Base-by-base conservation (phyloP, 2,797 vertebrate species). In the Denticeps clupeoides region DNA sequence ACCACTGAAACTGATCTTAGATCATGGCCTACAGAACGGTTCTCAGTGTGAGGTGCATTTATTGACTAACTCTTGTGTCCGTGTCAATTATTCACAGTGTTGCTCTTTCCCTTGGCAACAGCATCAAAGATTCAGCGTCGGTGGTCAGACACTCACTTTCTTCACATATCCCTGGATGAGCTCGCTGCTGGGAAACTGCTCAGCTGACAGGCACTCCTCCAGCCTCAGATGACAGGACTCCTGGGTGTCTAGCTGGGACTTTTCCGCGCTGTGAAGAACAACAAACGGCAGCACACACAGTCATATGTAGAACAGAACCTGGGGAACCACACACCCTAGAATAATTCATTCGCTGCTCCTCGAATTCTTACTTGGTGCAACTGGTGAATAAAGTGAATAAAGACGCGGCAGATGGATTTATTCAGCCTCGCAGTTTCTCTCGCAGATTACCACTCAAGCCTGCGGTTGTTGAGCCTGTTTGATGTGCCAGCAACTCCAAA, bases 151-250 rank as follows among this genome's bases (percentile, higher is more conserved):
- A 68, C 87, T 80, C 74, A 97, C 93, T 84, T 92, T 93, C 63
- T 97, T 93, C 62, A 96, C 75, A 62, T 95, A 90, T 65, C 93
- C 92, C 51, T 91, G 86, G 74, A 95, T 84, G 69, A 91, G 83
- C 68, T 90, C 91, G 2, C 89, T 69, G 62, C 84, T 87, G 57
- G 83, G 79, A 70, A 84, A 77, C 47, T 89, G 87, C 49, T 87
- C 84, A 0, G 85, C 77, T 53, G 83, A 84, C 60, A 89, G 83
- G 63, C 82, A 93, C 51, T 87, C 79, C 59, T 98, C 90, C 70
- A 97, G 70, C 67, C 91, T 89, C 51, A 97, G 83, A 51, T 82
- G 62, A 72, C 82, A 87, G 4, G 81, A 75, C 56, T 90, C 88
- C 57, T 53, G 73, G 11, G 10, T 2, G 51, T 59, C 66, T 15